Percentiles rank a stretch among this genome's conserved stretches.
Conservation (phyloP, 2,113 vertebrate species). For the Reinhardtius hippoglossoides region DNA sequence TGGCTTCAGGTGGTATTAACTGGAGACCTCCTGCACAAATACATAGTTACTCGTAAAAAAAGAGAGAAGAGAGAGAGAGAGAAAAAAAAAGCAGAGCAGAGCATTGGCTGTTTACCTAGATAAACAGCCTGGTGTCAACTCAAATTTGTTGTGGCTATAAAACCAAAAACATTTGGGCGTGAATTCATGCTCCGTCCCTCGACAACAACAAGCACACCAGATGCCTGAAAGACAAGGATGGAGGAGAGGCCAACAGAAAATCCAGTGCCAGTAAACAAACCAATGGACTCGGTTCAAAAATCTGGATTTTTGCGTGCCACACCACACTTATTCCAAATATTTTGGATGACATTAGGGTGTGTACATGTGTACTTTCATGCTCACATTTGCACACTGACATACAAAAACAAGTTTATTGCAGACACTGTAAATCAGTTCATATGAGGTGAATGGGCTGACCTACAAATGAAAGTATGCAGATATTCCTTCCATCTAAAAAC, state of each 20-base stretch:
- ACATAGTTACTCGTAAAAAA: not conserved
- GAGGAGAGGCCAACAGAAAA: constrained; percentile 52
- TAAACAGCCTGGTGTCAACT: too few species aligned
- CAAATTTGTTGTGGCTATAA: constrained; percentile 23
- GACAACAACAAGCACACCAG: constrained; percentile 53
- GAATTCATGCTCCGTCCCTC: constrained; percentile 47
- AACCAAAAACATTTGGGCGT: constrained; percentile 50
- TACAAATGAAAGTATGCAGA: not conserved
- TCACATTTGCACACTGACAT: constrained; percentile 16
- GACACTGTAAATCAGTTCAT: constrained; percentile 14
- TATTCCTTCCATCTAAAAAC: too few species aligned
- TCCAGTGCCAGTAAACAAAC: constrained; percentile 40
- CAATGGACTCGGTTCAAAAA: constrained; percentile 61
- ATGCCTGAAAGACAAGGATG: constrained; percentile 52
- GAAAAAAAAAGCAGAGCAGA: not conserved
- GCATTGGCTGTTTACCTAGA: too few species aligned
- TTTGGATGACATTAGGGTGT: constrained; percentile 9
- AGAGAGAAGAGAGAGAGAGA: not conserved
- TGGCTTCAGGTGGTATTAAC: not conserved
- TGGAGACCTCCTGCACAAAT: not conserved
- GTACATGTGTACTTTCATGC: not conserved
- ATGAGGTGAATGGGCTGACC: constrained; percentile 1
- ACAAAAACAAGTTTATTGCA: constrained; percentile 33
- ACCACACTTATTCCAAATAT: constrained; percentile 14
- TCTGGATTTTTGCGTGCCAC: constrained; percentile 49